Evolutionary conservation across 2,797 vertebrate genomes (phyloP).

Genomic region (Sebastes ruberrimus): DNA sequence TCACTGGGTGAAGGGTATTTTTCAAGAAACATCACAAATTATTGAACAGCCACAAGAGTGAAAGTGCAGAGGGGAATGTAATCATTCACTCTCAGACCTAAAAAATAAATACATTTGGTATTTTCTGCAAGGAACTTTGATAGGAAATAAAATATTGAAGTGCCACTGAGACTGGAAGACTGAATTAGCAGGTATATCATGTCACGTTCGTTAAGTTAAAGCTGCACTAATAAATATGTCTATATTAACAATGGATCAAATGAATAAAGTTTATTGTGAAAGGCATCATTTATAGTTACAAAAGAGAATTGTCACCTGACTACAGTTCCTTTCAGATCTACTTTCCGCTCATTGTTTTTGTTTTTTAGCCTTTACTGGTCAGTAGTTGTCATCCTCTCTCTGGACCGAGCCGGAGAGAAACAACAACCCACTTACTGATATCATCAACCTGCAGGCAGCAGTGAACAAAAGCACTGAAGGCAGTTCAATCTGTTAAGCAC

Average conservation of each 20-base stretch:
- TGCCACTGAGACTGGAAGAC: background rate
- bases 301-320: background rate
- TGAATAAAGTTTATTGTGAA: background rate
- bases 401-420: background rate
- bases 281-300: background rate
- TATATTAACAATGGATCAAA: background rate
- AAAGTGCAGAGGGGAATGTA: background rate
- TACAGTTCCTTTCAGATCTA: background rate
- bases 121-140: background rate
- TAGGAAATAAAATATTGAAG: background rate
- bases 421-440: background rate
- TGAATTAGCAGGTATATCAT: background rate
- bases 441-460: background rate
- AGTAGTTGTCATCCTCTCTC: background rate
- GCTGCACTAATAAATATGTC: background rate
- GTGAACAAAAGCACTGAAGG: background rate
- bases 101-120: background rate
- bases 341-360: background rate
- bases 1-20: background rate
- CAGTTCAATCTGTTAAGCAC: background rate
- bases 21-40: background rate
- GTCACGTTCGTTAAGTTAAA: background rate
- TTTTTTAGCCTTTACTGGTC: background rate
- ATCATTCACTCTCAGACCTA: background rate
- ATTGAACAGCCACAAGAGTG: background rate